A percentile compares a stretch with the other conserved stretches of the same genome.
Evolutionary conservation across 1,140 invertebrate species (phyloP).

Genomic region (Tetraneura akinire): DNA sequence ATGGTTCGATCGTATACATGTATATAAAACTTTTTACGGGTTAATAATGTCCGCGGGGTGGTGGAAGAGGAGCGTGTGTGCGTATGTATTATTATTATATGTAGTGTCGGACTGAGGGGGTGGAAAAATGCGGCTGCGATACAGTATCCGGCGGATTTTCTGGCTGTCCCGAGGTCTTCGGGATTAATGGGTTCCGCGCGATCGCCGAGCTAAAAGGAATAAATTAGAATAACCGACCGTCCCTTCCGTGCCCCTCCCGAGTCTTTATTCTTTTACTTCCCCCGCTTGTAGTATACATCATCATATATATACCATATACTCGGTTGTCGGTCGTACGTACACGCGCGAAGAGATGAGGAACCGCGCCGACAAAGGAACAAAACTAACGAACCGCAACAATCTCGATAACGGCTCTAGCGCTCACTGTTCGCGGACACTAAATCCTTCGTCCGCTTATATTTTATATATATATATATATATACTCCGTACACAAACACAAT

Average conservation of each 20-base stretch:
- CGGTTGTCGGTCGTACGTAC: too few species aligned
- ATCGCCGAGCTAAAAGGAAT: slow-evolving; percentile 46
- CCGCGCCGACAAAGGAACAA: slow-evolving; percentile 29
- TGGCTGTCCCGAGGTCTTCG: slow-evolving; percentile 17
- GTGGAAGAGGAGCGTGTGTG: too few species aligned
- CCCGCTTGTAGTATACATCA: background rate
- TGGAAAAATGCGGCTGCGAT: slow-evolving; percentile 29
- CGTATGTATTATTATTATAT: background rate
- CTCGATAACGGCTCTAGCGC: slow-evolving; percentile 38
- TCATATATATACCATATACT: too few species aligned
- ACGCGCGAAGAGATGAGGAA: background rate
- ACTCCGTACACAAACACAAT: background rate
- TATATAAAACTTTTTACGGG: slow-evolving; percentile 41
- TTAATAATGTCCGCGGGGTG: slow-evolving; percentile 20
- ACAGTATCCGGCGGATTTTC: slow-evolving; percentile 34
- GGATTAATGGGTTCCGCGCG: slow-evolving; percentile 48
- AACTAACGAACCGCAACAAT: slow-evolving; percentile 47
- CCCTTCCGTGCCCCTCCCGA: too few species aligned
- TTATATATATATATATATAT: background rate
- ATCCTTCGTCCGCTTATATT: background rate
- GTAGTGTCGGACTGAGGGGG: background rate
- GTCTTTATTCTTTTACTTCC: slow-evolving; percentile 9
- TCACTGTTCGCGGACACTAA: slow-evolving; percentile 31
- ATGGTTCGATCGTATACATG: background rate
- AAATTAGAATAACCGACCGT: slow-evolving; percentile 43